Percentiles rank a stretch among this genome's conserved stretches.
phyloP scores from a whole-genome alignment of 2,797 vertebrate species.

The Anas bahamensis region DNA sequence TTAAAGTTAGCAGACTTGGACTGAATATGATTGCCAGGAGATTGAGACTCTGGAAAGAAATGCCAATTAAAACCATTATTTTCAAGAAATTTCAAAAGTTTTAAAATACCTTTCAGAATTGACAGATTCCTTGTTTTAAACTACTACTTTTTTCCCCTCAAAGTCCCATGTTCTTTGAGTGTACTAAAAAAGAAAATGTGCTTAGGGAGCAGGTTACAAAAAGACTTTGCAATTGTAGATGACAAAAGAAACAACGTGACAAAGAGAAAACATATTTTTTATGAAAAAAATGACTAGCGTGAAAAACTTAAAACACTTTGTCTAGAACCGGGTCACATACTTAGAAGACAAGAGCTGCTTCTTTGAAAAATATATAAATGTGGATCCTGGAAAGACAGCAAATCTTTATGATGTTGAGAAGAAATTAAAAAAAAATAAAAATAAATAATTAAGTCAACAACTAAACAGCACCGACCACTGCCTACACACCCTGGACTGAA shows the following conservation, averaged over 20 bases:
- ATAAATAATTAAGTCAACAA: background rate
- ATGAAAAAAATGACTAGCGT: conserved; percentile 30
- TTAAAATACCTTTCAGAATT: background rate
- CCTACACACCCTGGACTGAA: background rate
- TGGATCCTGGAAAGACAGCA: background rate
- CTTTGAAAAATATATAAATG: background rate
- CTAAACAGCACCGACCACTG: background rate
- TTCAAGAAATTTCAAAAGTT: conserved; percentile 1
- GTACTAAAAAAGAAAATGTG: conserved; percentile 22
- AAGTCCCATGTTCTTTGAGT: background rate
- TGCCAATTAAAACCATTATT: background rate
- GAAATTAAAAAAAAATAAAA: background rate
- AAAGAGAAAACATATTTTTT: conserved; percentile 39
- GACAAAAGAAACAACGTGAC: conserved; percentile 46
- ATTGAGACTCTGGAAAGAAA: background rate
- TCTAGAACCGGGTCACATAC: background rate
- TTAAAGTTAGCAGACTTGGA: background rate
- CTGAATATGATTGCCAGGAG: background rate
- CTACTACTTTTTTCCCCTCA: background rate
- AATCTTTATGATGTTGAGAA: background rate
- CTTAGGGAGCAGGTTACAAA: conserved; percentile 49
- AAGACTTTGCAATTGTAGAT: conserved; percentile 57
- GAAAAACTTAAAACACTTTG: conserved; percentile 31
- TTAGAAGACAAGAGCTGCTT: background rate
- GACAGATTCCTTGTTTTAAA: conserved; percentile 11